A percentile compares a stretch with the other conserved stretches of the same genome.
These are phyloP conservation scores for Maconellicoccus hirsutus DNA, from an alignment of 1,140 invertebrate genomes.

Conservation along the genomic window DNA sequence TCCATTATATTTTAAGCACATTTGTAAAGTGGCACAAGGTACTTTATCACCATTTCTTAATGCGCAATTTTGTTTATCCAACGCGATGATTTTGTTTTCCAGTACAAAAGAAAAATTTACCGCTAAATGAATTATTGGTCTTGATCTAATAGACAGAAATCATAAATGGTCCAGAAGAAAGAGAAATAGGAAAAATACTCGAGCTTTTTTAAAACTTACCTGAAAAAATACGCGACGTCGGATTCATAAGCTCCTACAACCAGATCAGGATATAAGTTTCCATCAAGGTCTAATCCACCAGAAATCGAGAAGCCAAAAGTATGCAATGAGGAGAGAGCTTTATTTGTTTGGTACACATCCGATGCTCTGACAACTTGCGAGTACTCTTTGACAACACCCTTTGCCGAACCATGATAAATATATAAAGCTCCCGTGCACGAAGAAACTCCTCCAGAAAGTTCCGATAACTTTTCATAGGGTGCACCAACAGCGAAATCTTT, in stretches of 20 bases:
- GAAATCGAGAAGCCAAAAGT: conserved; percentile 87
- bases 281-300: conserved; percentile 78
- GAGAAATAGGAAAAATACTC: too few relatives aligned
- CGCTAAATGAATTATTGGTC: conserved; percentile 79
- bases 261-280: conserved; percentile 81
- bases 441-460: background rate
- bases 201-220: conserved; percentile 42
- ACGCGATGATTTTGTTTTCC: conserved; percentile 59
- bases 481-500: conserved; percentile 91
- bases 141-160: conserved; percentile 42
- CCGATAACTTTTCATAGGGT: conserved; percentile 78
- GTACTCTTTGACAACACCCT: conserved; percentile 58
- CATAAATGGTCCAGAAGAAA: too few relatives aligned
- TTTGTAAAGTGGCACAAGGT: conserved; percentile 61
- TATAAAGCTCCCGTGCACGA: conserved; percentile 73
- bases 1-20: conserved; percentile 73
- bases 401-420: conserved; percentile 76
- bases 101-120: conserved; percentile 54
- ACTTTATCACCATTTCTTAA: conserved; percentile 52
- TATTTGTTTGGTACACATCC: conserved; percentile 41
- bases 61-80: conserved; percentile 58
- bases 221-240: conserved; percentile 63
- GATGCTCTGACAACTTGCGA: conserved; percentile 67
- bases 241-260: conserved; percentile 81
- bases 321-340: conserved; percentile 37